Base-by-base conservation (phyloP, 2,797 vertebrate genomes). In the Pseudochirops cupreus region DNA sequence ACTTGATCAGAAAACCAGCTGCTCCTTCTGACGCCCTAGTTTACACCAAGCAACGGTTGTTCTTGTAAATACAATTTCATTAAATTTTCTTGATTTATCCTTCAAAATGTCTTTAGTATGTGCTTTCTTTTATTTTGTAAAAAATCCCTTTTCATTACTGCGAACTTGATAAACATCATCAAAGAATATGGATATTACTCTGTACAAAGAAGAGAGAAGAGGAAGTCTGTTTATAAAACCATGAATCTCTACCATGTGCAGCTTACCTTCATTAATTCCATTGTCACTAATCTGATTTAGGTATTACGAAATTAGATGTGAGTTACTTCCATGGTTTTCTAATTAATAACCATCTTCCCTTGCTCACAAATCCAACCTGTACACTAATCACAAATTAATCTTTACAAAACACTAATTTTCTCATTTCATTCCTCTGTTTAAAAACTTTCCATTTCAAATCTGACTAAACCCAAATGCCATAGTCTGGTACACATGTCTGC, bases 401-500 rank as follows among this genome's bases (percentile, higher is more conserved):
- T 82, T 82, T 26, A 82, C n/a, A 82, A 82, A 82, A 82, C 74
- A 82, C 74, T 39, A 82, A 82, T 82, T 82, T 82, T 82, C 39
- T 82, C 39, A 82, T 82, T 82, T 82, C 39, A 82, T 82, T 21
- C 21, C 21, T 82, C 39, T 46, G 39, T 46, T 46, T 82, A 82
- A 82, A 82, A 82, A 24, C 74, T 9, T 82, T 46, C 18, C 10
- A 82, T 46, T 82, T 82, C 13, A 46, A 82, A 82, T 82, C 7
- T 82, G 39, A 46, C 46, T 82, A 82, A 46, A 5, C 21, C 18
- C 9, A 46, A 46, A 82, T 82, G 39, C 2, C 33, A 39, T 46
- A 24, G 74, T 82, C 74, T 74, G n/a, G 21, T 82, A 82, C 21
- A 11, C 21, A 82, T 82, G n/a, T 82, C 7, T 82, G 9, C 74